Conservation (phyloP, 35 echinoderm and acorn worm genomes). For the Heliocidaris tuberculata region DNA sequence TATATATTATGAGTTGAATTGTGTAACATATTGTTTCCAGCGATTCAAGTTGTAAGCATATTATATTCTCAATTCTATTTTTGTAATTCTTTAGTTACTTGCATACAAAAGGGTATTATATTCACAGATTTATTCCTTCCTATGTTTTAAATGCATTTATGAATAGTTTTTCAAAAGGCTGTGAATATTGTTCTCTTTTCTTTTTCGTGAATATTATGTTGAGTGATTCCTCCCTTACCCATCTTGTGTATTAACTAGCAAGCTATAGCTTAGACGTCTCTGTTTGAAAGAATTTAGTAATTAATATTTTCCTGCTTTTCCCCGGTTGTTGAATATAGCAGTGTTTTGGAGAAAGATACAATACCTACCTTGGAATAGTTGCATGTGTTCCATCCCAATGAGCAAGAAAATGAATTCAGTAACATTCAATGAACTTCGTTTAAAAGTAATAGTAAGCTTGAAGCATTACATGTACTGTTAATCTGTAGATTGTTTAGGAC, state of each 20-base stretch:
- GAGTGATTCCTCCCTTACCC: neutral
- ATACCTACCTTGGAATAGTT: neutral
- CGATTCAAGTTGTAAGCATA: neutral
- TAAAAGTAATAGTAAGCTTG: neutral
- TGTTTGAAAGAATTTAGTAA: neutral
- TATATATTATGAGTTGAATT: neutral
- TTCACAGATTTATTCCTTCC: neutral
- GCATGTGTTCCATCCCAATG: neutral
- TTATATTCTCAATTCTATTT: conserved; percentile 13
- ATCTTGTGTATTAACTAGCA: neutral
- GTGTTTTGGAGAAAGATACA: neutral
- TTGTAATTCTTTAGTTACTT: conserved; percentile 12
- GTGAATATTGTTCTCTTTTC: neutral
- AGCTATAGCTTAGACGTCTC: neutral
- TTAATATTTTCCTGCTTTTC: neutral
- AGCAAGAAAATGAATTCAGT: neutral
- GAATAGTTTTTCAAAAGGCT: neutral
- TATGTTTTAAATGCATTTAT: conserved; percentile 5
- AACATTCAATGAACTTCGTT: neutral
- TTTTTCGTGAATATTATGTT: neutral
- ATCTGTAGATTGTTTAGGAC: neutral
- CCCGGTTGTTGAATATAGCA: neutral
- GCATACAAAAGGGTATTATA: neutral
- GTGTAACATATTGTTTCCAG: neutral
- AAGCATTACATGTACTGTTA: neutral